A percentile compares a stretch with the other conserved stretches of the same genome.
Conservation (phyloP, 35 echinoderm and acorn worm species). For the Patiria miniata region DNA sequence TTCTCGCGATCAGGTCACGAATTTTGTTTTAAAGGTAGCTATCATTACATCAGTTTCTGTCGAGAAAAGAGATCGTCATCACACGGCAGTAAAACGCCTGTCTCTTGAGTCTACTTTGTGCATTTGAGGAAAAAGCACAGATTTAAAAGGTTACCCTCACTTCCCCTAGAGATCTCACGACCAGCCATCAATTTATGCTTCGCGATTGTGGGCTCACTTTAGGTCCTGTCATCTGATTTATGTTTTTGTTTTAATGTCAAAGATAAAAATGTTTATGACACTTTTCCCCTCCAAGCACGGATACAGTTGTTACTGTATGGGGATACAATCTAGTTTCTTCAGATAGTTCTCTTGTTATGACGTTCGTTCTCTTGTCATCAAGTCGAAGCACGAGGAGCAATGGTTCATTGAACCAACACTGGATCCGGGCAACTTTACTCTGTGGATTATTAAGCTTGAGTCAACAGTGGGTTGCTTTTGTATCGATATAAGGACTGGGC, state of each 20-base stretch:
- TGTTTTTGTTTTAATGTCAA: too few relatives aligned
- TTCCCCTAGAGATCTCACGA: not conserved
- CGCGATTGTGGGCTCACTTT: not conserved
- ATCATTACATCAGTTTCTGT: not conserved
- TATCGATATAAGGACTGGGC: not conserved
- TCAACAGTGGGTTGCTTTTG: slow-evolving; percentile 10
- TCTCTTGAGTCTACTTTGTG: not conserved
- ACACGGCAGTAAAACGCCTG: not conserved
- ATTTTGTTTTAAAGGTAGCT: not conserved
- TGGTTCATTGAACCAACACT: slow-evolving; percentile 6
- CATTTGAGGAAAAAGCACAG: not conserved
- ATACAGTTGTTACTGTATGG: too few relatives aligned
- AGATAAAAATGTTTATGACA: too few relatives aligned
- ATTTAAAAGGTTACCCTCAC: not conserved
- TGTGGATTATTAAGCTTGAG: slow-evolving; percentile 18
- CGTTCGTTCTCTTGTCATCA: too few relatives aligned
- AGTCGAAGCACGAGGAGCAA: not conserved
- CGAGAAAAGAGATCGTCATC: too few relatives aligned
- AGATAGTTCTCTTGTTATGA: too few relatives aligned
- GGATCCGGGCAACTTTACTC: slow-evolving; percentile 22
- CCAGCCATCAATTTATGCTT: slow-evolving; percentile 10
- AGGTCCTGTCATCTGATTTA: slow-evolving; percentile 3
- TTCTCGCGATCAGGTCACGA: not conserved
- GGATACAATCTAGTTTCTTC: too few relatives aligned
- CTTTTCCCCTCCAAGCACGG: too few relatives aligned